phyloP scores from a whole-genome alignment of 2,888 invertebrate genomes.

The Choristoneura rosaceana region DNA sequence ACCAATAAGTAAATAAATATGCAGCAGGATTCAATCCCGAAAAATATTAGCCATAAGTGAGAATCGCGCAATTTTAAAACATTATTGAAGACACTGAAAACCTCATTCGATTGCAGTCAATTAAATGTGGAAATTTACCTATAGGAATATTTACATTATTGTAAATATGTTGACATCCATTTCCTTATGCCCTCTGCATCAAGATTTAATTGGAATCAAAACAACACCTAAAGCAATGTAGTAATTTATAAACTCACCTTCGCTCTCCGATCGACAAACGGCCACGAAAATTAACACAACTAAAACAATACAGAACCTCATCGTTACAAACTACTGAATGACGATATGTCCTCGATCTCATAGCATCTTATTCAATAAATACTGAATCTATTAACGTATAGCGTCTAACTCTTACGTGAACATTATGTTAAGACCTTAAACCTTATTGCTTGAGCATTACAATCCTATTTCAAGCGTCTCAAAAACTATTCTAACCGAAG shows the following conservation, averaged over 20 bases:
- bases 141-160: too few species aligned
- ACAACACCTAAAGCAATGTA: not conserved
- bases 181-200: too few species aligned
- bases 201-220: not conserved
- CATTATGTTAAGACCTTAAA: not conserved
- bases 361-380: constrained; percentile 14
- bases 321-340: constrained; percentile 14
- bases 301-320: constrained; percentile 11
- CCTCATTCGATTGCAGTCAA: too few species aligned
- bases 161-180: too few species aligned
- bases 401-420: not conserved
- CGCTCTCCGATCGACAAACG: not conserved
- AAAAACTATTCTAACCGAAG: not conserved
- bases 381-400: not conserved
- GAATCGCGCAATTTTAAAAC: too few species aligned
- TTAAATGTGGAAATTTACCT: too few species aligned
- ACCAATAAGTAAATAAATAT: too few species aligned
- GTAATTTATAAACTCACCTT: not conserved
- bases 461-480: not conserved
- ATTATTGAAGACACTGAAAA: too few species aligned
- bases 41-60: too few species aligned
- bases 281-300: not conserved
- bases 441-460: constrained; percentile 1
- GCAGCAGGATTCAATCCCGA: too few species aligned
- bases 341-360: constrained; percentile 4